Conservation (phyloP, 1,140 invertebrate genomes). For the Drosophila nannoptera region DNA sequence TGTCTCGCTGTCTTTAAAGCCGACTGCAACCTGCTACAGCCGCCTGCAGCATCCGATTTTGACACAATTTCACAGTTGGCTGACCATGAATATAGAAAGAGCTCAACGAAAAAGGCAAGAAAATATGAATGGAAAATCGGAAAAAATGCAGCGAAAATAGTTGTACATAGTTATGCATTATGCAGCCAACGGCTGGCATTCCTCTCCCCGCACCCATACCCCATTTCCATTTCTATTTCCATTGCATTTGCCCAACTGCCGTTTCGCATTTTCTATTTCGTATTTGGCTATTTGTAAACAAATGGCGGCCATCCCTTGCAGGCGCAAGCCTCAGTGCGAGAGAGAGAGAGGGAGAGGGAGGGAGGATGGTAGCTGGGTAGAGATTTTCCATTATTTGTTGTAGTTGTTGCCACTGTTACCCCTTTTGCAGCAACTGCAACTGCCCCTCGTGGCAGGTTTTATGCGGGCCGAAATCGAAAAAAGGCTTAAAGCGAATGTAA, state of each 20-base stretch:
- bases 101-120: background rate
- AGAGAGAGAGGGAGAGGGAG: background rate
- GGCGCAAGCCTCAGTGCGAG: slow-evolving; percentile 62
- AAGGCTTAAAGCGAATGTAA: slow-evolving; percentile 69
- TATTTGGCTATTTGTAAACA: slow-evolving; percentile 46
- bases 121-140: background rate
- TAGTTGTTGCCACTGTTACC: slow-evolving; percentile 17
- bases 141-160: slow-evolving; percentile 13
- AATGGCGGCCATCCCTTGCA: slow-evolving; percentile 50
- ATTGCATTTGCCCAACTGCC: background rate
- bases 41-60: slow-evolving; percentile 61
- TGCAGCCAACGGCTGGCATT: slow-evolving; percentile 31
- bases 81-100: slow-evolving; percentile 28
- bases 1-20: slow-evolving; percentile 27
- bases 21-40: slow-evolving; percentile 7
- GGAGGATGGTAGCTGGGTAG: background rate
- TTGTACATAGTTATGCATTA: slow-evolving; percentile 55
- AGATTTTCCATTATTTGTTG: slow-evolving; percentile 48
- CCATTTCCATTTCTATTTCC: background rate
- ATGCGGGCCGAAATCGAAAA: slow-evolving; percentile 52
- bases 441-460: slow-evolving; percentile 47
- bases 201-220: background rate
- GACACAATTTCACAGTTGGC: slow-evolving; percentile 67
- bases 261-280: slow-evolving; percentile 31
- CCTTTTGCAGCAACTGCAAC: slow-evolving; percentile 47